phyloP scores from a whole-genome alignment of 2,888 invertebrate species.

The Marasmarcha lunaedactyla region DNA sequence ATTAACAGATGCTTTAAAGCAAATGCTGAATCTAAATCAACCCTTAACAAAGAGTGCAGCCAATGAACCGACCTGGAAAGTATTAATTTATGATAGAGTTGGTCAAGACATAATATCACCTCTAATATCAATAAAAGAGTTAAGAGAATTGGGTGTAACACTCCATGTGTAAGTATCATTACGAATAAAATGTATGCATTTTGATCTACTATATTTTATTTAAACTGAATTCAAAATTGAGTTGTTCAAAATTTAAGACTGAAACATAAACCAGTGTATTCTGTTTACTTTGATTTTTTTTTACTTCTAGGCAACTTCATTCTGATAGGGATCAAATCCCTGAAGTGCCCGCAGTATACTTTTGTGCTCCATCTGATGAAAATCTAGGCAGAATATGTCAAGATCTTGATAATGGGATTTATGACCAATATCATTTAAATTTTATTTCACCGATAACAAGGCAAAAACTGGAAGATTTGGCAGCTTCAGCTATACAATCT shows the following conservation, averaged over 20 bases:
- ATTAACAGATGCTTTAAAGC: slow-evolving; percentile 87
- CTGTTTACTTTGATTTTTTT: too few relatives aligned
- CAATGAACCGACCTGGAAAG: slow-evolving; percentile 95
- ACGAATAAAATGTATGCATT: slow-evolving; percentile 6
- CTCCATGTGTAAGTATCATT: slow-evolving; percentile 87
- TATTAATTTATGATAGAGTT: slow-evolving; percentile 93
- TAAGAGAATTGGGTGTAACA: slow-evolving; percentile 96
- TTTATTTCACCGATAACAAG: slow-evolving; percentile 96
- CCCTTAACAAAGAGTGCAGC: slow-evolving; percentile 80
- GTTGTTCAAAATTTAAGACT: too few relatives aligned
- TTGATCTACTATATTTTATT: too few relatives aligned
- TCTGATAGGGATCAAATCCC: slow-evolving; percentile 93
- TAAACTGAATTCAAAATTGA: too few relatives aligned
- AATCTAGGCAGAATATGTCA: slow-evolving; percentile 94
- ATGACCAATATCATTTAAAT: slow-evolving; percentile 96
- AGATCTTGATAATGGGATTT: slow-evolving; percentile 88
- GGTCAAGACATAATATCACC: slow-evolving; percentile 99
- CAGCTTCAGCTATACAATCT: slow-evolving; percentile 90
- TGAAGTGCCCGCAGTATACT: slow-evolving; percentile 98
- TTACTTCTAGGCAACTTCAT: slow-evolving; percentile 89
- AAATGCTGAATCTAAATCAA: slow-evolving; percentile 95
- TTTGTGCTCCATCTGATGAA: slow-evolving; percentile 95
- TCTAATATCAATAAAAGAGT: slow-evolving; percentile 93
- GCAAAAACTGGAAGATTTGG: slow-evolving; percentile 94
- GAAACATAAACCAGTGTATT: too few relatives aligned